Evolutionary conservation across 2,888 invertebrate genomes (phyloP), one percentile per base, ranked within the genome.

Genomic region (Timandra comae): DNA sequence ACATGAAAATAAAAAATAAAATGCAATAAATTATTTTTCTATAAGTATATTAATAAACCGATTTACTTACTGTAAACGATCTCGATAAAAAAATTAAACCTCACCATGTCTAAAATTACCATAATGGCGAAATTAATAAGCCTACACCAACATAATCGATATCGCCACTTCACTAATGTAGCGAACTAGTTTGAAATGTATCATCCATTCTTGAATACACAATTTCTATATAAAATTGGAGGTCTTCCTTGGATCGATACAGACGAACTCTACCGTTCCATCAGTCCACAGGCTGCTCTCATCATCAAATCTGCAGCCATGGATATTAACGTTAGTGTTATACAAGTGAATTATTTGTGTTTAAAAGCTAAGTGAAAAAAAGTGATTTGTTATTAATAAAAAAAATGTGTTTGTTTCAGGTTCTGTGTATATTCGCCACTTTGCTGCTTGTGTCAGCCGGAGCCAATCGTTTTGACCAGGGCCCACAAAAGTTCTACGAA

Each of bases 171-270:
- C 49, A 48, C 49, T 51, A 49, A 48, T 44, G 37, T 33, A 12
- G 32, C 49, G 51, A 50, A 45, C 56, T 54, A 54, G 57, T 62
- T 68, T 55, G 49, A 52, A 59, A 56, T 64, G 51, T 49, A 39
- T 48, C 47, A 46, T 56, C 52, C 56, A 56, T 63, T 57, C 46
- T n/a, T 49, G 52, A 61, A 61, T 57, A 46, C 57, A 51, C 49
- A 57, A 54, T 43, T 45, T 51, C 53, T 48, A 61, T 79, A 79
- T 79, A 79, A 74, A 77, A 71, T 63, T 66, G 56, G 52, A 54
- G 57, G 40, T 47, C 48, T 46, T 58, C 46, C 53, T 56, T 39
- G 39, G 49, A 58, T 55, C 40, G 41, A 52, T 40, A 50, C 66
- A 77, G 66, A 63, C 64, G 63, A 47, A 43, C 40, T 38, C 38